Conservation (phyloP, 2,888 invertebrate species). For the Diabrotica balteata region DNA sequence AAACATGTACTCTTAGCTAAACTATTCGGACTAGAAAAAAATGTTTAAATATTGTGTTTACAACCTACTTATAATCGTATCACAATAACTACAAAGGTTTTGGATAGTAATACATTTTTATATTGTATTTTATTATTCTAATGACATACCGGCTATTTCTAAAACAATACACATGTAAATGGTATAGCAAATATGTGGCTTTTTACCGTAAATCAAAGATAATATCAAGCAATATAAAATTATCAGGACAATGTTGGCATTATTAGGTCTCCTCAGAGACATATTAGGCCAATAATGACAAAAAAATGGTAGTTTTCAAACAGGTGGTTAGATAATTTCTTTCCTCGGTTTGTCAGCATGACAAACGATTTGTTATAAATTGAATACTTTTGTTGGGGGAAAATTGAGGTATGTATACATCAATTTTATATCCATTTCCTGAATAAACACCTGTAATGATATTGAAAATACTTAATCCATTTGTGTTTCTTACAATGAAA, state of each 20-base stretch:
- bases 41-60: too few relatives aligned
- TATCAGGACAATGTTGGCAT: conserved; percentile 46
- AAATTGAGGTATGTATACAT: conserved; percentile 33
- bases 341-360: conserved; percentile 44
- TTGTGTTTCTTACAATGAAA: conserved; percentile 40
- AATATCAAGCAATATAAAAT: conserved; percentile 54
- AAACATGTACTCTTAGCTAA: too few relatives aligned
- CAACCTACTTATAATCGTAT: too few relatives aligned
- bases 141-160: too few relatives aligned
- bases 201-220: conserved; percentile 58
- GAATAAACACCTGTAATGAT: conserved; percentile 52
- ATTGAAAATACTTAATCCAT: conserved; percentile 45
- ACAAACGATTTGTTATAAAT: conserved; percentile 38
- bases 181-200: conserved; percentile 33
- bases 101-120: too few relatives aligned
- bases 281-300: conserved; percentile 39
- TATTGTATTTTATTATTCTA: too few relatives aligned
- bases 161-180: conserved; percentile 39
- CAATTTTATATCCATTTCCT: conserved; percentile 57
- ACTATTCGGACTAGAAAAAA: too few relatives aligned
- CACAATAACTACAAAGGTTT: too few relatives aligned
- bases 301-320: conserved; percentile 37
- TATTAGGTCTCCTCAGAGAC: conserved; percentile 28
- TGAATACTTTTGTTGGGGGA: conserved; percentile 32
- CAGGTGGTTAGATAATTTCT: conserved; percentile 47